These are phyloP conservation scores for Chydorus sphaericus DNA, from an alignment of 2,888 invertebrate genomes.

Conservation along the genomic window DNA sequence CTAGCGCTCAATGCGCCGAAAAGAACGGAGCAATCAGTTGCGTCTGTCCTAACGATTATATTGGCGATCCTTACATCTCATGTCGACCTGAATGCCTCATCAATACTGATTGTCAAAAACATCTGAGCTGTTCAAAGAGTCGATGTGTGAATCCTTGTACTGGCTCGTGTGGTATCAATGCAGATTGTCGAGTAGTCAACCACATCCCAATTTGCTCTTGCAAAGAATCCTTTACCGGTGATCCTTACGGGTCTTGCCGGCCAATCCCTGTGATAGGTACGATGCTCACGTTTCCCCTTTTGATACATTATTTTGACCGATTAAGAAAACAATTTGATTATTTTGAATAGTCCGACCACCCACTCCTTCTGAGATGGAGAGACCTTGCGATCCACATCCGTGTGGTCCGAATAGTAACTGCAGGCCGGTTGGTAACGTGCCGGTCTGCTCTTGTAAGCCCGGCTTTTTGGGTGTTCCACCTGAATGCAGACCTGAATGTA, in stretches of 20 bases:
- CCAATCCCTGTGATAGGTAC: slow-evolving; percentile 12
- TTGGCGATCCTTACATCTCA: slow-evolving; percentile 43
- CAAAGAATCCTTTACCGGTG: slow-evolving; percentile 30
- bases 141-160: slow-evolving; percentile 44
- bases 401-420: slow-evolving; percentile 74
- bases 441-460: slow-evolving; percentile 65
- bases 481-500: slow-evolving; percentile 58
- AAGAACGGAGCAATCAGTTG: slow-evolving; percentile 55
- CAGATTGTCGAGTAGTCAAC: slow-evolving; percentile 55
- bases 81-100: slow-evolving; percentile 60
- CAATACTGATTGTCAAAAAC: slow-evolving; percentile 52
- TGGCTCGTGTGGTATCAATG: slow-evolving; percentile 38
- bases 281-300: background rate
- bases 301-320: background rate
- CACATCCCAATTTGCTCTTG: slow-evolving; percentile 62
- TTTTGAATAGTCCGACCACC: background rate
- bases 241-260: slow-evolving; percentile 17
- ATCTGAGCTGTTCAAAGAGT: slow-evolving; percentile 51
- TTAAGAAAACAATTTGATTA: background rate
- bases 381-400: slow-evolving; percentile 54
- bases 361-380: slow-evolving; percentile 21
- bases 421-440: slow-evolving; percentile 49
- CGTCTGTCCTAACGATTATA: slow-evolving; percentile 59
- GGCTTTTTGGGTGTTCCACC: slow-evolving; percentile 52
- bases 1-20: slow-evolving; percentile 63